phyloP scores from a whole-genome alignment of 1,140 invertebrate species.

The Bombus sylvicola region DNA sequence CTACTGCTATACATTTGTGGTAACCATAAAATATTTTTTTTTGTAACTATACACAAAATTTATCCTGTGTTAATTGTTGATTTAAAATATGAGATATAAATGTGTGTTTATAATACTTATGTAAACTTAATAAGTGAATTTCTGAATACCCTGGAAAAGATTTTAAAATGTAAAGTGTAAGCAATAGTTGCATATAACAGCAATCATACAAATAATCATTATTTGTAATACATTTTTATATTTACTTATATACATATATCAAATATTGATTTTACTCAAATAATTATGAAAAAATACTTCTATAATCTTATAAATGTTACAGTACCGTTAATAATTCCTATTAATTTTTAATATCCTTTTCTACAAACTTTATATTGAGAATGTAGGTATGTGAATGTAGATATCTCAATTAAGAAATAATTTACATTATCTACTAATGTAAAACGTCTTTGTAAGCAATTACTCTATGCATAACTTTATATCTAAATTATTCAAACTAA shows the following conservation, averaged over 20 bases:
- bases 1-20: not conserved
- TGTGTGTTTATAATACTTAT: constrained; percentile 14
- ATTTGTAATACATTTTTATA: constrained; percentile 17
- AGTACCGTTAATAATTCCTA: not conserved
- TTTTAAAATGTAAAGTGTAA: constrained; percentile 1
- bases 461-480: not conserved
- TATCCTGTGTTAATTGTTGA: not conserved
- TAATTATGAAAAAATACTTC: constrained; percentile 43
- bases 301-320: constrained; percentile 18
- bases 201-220: constrained; percentile 10
- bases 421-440: not conserved
- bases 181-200: not conserved
- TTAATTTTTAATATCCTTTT: not conserved
- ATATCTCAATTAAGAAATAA: not conserved
- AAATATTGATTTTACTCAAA: constrained; percentile 1
- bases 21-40: not conserved
- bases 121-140: constrained; percentile 41
- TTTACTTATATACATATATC: constrained; percentile 17
- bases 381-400: not conserved
- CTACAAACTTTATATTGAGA: not conserved
- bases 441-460: not conserved
- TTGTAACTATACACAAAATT: constrained; percentile 8
- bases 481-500: not conserved
- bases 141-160: constrained; percentile 61
- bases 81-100: constrained; percentile 23